phyloP scores from a whole-genome alignment of 2,888 invertebrate genomes.

The Siphonodentalium dalli region DNA sequence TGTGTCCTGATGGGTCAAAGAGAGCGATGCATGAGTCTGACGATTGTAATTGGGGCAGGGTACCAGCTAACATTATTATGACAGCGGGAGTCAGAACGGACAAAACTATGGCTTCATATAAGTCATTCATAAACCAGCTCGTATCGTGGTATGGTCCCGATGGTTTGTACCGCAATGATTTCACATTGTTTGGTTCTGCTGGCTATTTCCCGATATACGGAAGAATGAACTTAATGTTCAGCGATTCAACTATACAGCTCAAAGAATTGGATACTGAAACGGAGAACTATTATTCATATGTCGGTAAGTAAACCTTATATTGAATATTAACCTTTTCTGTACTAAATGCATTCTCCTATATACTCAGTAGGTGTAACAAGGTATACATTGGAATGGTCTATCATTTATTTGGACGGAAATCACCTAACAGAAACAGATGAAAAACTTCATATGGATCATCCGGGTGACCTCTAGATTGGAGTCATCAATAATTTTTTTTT shows the following conservation, averaged over 20 bases:
- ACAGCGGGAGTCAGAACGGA: conserved; percentile 44
- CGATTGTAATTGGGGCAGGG: conserved; percentile 87
- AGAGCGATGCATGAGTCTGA: conserved; percentile 80
- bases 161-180: conserved; percentile 38
- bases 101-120: conserved; percentile 29
- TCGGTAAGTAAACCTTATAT: too few relatives aligned
- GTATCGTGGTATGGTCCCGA: conserved; percentile 41
- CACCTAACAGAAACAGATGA: too few relatives aligned
- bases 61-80: conserved; percentile 82
- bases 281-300: conserved; percentile 59
- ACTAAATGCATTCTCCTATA: too few relatives aligned
- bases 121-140: conserved; percentile 35
- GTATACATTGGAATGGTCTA: too few relatives aligned
- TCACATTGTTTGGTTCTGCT: conserved; percentile 50
- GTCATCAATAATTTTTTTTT: too few relatives aligned
- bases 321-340: too few relatives aligned
- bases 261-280: conserved; percentile 52
- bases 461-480: too few relatives aligned
- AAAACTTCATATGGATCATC: too few relatives aligned
- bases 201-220: conserved; percentile 50
- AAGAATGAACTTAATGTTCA: conserved; percentile 62
- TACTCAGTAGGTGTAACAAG: too few relatives aligned
- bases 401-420: too few relatives aligned
- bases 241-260: conserved; percentile 62
- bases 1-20: conserved; percentile 88